A percentile compares a stretch with the other conserved stretches of the same genome.
Conservation (phyloP, 2,888 invertebrate genomes). For the Philopedon plagiatum region DNA sequence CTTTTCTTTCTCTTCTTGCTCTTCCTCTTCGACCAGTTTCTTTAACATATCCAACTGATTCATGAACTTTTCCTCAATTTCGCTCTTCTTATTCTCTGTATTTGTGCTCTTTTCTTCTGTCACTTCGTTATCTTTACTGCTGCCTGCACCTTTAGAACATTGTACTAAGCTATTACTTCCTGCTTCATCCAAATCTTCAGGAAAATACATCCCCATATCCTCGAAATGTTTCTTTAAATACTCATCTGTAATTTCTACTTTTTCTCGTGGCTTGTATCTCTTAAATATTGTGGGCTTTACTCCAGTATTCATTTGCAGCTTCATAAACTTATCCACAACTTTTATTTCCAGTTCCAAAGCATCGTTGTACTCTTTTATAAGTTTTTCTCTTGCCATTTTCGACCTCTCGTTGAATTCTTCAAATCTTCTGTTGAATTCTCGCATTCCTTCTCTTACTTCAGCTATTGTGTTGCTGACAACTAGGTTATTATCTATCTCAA, state of each 20-base stretch:
- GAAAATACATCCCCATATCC: slow-evolving; percentile 55
- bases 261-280: slow-evolving; percentile 22
- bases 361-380: slow-evolving; percentile 61
- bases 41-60: slow-evolving; percentile 47
- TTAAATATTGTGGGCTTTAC: slow-evolving; percentile 23
- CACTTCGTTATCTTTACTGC: no score
- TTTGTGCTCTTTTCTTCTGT: background rate
- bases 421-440: slow-evolving; percentile 55
- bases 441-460: slow-evolving; percentile 56
- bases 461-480: slow-evolving; percentile 57
- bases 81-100: background rate
- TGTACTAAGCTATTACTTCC: background rate
- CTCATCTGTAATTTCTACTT: slow-evolving; percentile 47
- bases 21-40: slow-evolving; percentile 41
- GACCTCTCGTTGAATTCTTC: slow-evolving; percentile 56
- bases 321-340: slow-evolving; percentile 54
- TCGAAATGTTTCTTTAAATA: slow-evolving; percentile 53
- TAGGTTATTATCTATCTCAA: slow-evolving; percentile 49
- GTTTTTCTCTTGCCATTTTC: slow-evolving; percentile 50
- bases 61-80: slow-evolving; percentile 46
- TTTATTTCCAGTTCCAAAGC: slow-evolving; percentile 58
- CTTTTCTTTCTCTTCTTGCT: slow-evolving; percentile 19
- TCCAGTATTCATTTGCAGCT: slow-evolving; percentile 22
- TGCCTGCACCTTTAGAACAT: background rate
- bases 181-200: slow-evolving; percentile 50